Base-by-base conservation (phyloP, 2,113 vertebrate genomes). In the Cephalopterus ornatus region DNA sequence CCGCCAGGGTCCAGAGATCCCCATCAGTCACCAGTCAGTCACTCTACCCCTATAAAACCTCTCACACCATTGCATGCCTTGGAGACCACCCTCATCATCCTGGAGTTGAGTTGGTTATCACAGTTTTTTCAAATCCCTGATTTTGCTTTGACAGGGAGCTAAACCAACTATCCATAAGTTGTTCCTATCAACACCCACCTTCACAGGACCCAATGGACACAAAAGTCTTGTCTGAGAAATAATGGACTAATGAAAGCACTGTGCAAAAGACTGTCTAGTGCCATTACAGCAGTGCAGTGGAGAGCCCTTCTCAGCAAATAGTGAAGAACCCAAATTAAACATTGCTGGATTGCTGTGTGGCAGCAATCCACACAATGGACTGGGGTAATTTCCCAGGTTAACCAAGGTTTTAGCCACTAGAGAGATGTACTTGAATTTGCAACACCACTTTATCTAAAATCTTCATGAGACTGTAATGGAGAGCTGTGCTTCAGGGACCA, bases 51-150 rank as follows among this genome's bases (percentile, higher is more conserved):
- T 6, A 1, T n/a, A 17, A 44, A 72, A 33, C 37, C 5, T 1
- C 11, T 35, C 33, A 17, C 21, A 61, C 33, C 2, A 0, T 58
- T 2, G 0, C 6, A 28, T 16, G 22, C 17, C 53, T 37, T 5
- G 4, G 49, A 83, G 49, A 11, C 5, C 32, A 79, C 4, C 5
- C 72, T 74, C 47, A n/a, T 26, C 3, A 30, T 8, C 56, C n/a
- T 1, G 0, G 44, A 35, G 21, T 0, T 2, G 32, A 82, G 18
- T 10, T 50, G 35, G 26, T 20, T 63, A 49, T 12, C 26, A 5
- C 14, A 44, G 6, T 49, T 75, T 92, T 83, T 55, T 15, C 22
- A 88, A 55, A 83, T 61, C 24, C 8, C 22, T n/a, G 30, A 61
- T 72, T 88, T 79, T 86, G 32, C 37, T 61, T 65, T 76, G 58